phyloP scores from a whole-genome alignment of 1,140 invertebrate genomes.

The Archivesica marissinica region DNA sequence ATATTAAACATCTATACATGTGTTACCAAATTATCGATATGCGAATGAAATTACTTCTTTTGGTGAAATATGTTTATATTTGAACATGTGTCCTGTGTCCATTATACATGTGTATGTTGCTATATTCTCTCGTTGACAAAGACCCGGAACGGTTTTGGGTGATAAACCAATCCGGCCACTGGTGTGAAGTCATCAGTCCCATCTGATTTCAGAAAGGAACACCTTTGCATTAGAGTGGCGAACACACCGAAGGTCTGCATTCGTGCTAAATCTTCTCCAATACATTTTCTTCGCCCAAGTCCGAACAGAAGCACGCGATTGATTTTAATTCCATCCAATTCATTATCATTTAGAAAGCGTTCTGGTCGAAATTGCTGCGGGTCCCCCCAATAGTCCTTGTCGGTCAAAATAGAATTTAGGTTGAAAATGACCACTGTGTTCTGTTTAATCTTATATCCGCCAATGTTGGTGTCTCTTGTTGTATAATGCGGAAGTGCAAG shows the following conservation, averaged over 20 bases:
- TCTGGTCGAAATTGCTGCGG: slow-evolving; percentile 90
- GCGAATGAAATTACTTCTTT: no score
- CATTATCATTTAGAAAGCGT: slow-evolving; percentile 88
- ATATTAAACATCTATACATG: no score
- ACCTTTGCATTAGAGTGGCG: slow-evolving; percentile 9
- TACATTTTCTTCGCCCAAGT: slow-evolving; percentile 61
- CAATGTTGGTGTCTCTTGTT: slow-evolving; percentile 66
- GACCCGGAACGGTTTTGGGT: slow-evolving; percentile 19
- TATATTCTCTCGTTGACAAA: no score
- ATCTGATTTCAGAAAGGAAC: neutral
- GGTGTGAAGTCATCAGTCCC: neutral
- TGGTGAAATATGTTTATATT: no score
- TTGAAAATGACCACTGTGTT: slow-evolving; percentile 79
- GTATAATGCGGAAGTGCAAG: slow-evolving; percentile 67
- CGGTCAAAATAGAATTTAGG: slow-evolving; percentile 73
- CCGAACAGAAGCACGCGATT: slow-evolving; percentile 43
- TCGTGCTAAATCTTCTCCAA: slow-evolving; percentile 41
- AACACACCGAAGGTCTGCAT: neutral
- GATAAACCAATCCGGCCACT: neutral
- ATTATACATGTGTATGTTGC: no score
- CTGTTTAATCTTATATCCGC: slow-evolving; percentile 78
- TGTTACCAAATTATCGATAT: no score
- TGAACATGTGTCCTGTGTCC: no score
- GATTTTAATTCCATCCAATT: slow-evolving; percentile 75
- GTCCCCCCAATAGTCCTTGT: slow-evolving; percentile 86